Percentiles rank a stretch among this genome's conserved stretches.
These are phyloP conservation scores for Gymnocheta viridis DNA, from an alignment of 2,888 invertebrate genomes.

Conservation along the genomic window DNA sequence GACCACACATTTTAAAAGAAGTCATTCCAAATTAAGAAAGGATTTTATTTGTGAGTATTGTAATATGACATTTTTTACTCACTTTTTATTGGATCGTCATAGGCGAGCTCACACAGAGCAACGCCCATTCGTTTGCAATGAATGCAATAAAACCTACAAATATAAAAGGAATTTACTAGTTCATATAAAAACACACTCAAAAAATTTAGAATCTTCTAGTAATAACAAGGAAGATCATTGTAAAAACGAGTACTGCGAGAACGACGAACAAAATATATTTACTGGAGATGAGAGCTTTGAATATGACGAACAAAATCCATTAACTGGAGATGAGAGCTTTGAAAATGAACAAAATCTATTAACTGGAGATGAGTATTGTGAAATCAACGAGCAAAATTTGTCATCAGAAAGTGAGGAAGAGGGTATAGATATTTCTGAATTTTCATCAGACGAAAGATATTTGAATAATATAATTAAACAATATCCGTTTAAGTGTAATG, in stretches of 20 bases:
- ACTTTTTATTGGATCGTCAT: slow-evolving; percentile 44
- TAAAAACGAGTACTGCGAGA: not conserved
- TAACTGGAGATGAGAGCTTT: slow-evolving; percentile 1
- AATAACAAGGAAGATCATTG: not conserved
- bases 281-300: slow-evolving; percentile 4
- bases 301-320: not conserved
- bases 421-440: not conserved
- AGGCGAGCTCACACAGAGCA: slow-evolving; percentile 21
- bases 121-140: slow-evolving; percentile 19
- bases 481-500: slow-evolving; percentile 24
- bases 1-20: slow-evolving; percentile 59
- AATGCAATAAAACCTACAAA: slow-evolving; percentile 44
- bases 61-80: slow-evolving; percentile 57
- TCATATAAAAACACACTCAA: slow-evolving; percentile 39
- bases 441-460: not conserved
- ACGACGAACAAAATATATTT: not conserved
- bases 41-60: slow-evolving; percentile 54
- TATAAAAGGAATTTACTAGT: slow-evolving; percentile 49
- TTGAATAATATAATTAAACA: not conserved
- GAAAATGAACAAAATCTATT: slow-evolving; percentile 3
- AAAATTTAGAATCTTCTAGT: not conserved
- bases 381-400: not conserved
- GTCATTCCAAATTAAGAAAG: slow-evolving; percentile 45
- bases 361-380: slow-evolving; percentile 12
- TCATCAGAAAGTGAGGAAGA: not conserved